Evolutionary conservation across 2,113 vertebrate genomes (phyloP), one percentile per base, ranked within the genome.

Genomic region (Cyanocitta stelleri): DNA sequence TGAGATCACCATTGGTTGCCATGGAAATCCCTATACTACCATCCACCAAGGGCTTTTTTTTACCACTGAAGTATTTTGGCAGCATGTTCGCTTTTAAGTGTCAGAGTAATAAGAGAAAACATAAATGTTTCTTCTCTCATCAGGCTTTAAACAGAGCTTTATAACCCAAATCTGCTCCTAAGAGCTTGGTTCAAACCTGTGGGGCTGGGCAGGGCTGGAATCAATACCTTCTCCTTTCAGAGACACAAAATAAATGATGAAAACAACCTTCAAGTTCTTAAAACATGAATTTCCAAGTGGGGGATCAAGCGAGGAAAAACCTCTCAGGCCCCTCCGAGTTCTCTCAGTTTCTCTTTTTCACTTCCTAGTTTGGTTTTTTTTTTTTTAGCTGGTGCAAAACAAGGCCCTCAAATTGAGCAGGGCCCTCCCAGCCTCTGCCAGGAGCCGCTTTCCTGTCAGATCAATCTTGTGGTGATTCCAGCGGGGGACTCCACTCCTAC

Each of bases 311-410:
- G 5, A 89, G 62, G 48, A 68, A 83, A 89, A 83, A 48, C 24
- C 69, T 61, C 62, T 62, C 41, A 41, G 78, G 87, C 35, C 71
- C n/a, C 71, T 76, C 30, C 1, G 3, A 62, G 41, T 41, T 32
- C n/a, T 68, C n/a, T 62, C 37, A 59, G 87, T 89, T 89, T 89
- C 78, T 89, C 69, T 89, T 89, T 89, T 82, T 89, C 87, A 75
- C 87, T 89, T 89, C 87, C 87, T 68, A 89, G 62, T 89, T 77
- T 46, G 44, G 3, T 11, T 39, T 23, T 62, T 58, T 43, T 64
- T 66, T 64, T 59, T 78, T 63, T 48, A 1, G 62, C 62, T 54
- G 62, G 39, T 61, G 78, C 46, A 68, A 89, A 89, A 68, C 78
- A 82, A 89, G 78, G 87, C 78, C 62, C 62, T 82, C 54, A 26